Evolutionary conservation across 1,140 invertebrate species (phyloP), one percentile per base, ranked within the genome.

Genomic region (Drosophila gunungcola): DNA sequence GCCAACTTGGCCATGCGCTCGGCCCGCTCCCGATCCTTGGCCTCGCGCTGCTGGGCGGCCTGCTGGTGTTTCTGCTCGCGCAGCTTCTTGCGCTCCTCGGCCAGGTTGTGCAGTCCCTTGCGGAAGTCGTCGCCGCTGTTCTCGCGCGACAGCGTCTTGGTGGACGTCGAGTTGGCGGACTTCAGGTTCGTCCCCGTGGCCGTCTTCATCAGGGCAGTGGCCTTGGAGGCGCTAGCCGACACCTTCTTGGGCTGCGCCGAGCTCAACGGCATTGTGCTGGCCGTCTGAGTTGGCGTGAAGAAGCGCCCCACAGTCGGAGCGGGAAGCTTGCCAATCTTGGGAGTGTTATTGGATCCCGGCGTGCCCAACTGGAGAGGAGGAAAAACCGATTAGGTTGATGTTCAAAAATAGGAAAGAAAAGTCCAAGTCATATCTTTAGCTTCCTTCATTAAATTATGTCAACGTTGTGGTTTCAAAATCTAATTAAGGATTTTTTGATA

Each of bases 31-130:
- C 92, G 94, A 53, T 95, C 94, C 55, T 94, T 93, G 2, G 92
- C 93, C 67, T 95, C 94, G 10, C 94, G 93, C n/a, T 93, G 93
- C 63, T 94, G 92, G 56, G 93, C 94, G 9, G 94, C 95, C 62
- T 94, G 94, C 12, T 93, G 67, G 82, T 95, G 94, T 60, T 95
- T 95, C 55, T 94, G 93, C 67, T 95, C 93, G 1, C 94, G 92
- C 76, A 93, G 94, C 57, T 94, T 93, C 72, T 93, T 94, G 42
- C 93, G 94, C 43, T 94, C 94, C 76, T 95, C 95, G 3, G 91
- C 92, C 72, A 89, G 69, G 43, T 74, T 82, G 57, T 91, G 82
- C 2, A 89, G 48, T 45, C 91, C 92, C 62, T 91, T 90, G 21
- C 92, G 83, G 51, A 92, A 89, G 41, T 92, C 91, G 16, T 92